A percentile compares a stretch with the other conserved stretches of the same genome.
These are phyloP conservation scores for Lasioglossum figueresi DNA, from an alignment of 2,888 invertebrate species.

Conservation along the genomic window DNA sequence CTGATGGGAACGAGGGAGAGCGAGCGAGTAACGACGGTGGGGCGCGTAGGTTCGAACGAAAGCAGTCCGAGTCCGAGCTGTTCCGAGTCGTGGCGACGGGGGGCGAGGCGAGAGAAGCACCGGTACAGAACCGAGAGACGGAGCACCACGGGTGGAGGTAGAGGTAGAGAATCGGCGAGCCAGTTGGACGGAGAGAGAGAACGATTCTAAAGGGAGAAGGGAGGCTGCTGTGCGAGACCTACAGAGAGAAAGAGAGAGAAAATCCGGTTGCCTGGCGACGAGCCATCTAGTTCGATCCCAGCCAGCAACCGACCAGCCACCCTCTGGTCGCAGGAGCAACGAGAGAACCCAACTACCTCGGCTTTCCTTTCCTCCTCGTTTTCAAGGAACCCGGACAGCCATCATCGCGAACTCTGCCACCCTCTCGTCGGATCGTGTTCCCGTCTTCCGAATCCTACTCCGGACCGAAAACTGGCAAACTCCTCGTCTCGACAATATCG, in stretches of 20 bases:
- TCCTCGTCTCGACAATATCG: background rate
- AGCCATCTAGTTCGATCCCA: conserved; percentile 84
- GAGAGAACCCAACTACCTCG: conserved; percentile 51
- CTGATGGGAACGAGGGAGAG: conserved; percentile 36
- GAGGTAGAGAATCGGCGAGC: conserved; percentile 24
- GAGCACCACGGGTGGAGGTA: conserved; percentile 2
- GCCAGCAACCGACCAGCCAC: conserved; percentile 76
- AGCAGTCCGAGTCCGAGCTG: conserved; percentile 4
- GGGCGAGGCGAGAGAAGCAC: conserved; percentile 31
- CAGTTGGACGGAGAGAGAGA: conserved; percentile 26
- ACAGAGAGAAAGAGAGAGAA: conserved; percentile 60
- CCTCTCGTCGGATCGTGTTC: conserved; percentile 27
- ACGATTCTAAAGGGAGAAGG: conserved; percentile 14
- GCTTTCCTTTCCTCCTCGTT: conserved; percentile 50
- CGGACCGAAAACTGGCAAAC: background rate
- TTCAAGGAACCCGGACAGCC: conserved; percentile 11
- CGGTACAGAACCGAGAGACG: conserved; percentile 32
- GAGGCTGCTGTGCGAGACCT: background rate
- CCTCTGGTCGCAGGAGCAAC: conserved; percentile 70
- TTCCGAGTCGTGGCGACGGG: too few relatives aligned
- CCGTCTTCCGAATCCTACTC: background rate
- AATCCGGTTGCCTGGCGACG: conserved; percentile 83
- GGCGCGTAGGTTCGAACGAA: conserved; percentile 30
- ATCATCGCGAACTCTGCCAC: background rate
- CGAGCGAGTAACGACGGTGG: conserved; percentile 44